Base-by-base conservation (phyloP, 2,113 vertebrate genomes). In the Motacilla alba region DNA sequence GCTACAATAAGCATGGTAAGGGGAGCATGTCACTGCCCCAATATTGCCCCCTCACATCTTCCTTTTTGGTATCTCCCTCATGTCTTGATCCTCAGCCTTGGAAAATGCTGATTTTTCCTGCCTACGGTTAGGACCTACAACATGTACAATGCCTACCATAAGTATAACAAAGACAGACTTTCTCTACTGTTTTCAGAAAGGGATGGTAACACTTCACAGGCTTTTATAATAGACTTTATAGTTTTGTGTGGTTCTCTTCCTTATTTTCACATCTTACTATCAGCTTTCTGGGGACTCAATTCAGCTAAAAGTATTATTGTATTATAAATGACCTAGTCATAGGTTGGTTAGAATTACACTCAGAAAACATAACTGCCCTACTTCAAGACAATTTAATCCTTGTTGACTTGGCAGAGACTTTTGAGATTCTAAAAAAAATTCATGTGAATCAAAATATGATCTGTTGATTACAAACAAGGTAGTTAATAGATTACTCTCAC, bases 21-120 rank as follows among this genome's bases (percentile, higher is more conserved):
- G 11, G 4, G 6, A 46, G 41, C 27, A 23, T 3, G 3, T 18
- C 0, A 0, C 28, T 84, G 18, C 23, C 41, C 22, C n/a, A 74
- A 1, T 6, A 47, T 19, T 47, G 19, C 59, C 64, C 15, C 12
- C 12, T 56, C 49, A 56, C 28, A n/a, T 10, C n/a, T 47, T 56
- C 5, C 10, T 41, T 39, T 20, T 39, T 15, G 6, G 7, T 15
- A n/a, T 8, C 8, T 41, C 23, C 19, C 12, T 41, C 0, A 0
- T 20, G 10, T 64, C 9, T 28, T 41, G 43, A n/a, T 49, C 15
- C 15, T 30, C 8, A 49, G 15, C 3, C 43, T 56, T 23, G 12
- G 41, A 56, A 66, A 85, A 49, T 30, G 6, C 13, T 26, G 20
- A 17, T 35, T 85, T 30, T 49, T 58, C 31, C 20, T 49, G 20